Base-by-base conservation (phyloP, 2,888 invertebrate genomes). In the Drosophila yooni region DNA sequence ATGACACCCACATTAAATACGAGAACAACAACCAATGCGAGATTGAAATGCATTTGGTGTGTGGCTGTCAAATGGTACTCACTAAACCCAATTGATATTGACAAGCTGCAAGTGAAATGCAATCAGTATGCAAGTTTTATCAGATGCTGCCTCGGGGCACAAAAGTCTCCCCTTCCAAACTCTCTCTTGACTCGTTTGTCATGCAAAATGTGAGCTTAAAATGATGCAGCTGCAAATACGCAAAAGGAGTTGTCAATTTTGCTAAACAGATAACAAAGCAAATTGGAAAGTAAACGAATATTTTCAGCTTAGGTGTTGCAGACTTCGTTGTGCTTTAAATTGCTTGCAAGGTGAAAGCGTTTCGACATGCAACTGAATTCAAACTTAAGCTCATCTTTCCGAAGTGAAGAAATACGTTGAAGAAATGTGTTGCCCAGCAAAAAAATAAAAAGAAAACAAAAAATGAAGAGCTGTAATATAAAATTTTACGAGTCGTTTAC, bases 401-500 rank as follows among this genome's bases (percentile, higher is more conserved):
- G 25, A 15, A 29, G 21, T 15, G 10, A 31, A 33, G 18, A 27
- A 34, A 48, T 58, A 60, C 54, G 21, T 21, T 21, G 21, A 21
- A 21, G 21, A 21, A 21, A 66, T 66, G 66, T 77, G 70, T 69
- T 60, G 60, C 61, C 8, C 21, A 43, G 51, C 61, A 46, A 36
- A 52, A 56, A 33, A 29, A 31, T 25, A n/a, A 34, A n/a, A 38
- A 53, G 10, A 18, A 34, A 46, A 69, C 64, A 64, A 66, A 57
- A 70, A 36, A 36, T 53, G 46, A 81, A 65, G 70, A 68, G 75
- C 81, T 67, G 76, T 73, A 78, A 74, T 86, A 88, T 88, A 88
- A 87, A 89, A 85, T 87, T 89, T 87, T 87, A 87, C 85, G 88
- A 88, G 76, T 89, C 89, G 89, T 83, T 88, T 88, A 89, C 89